Conservation (phyloP, 2,797 vertebrate species). For the Limnodromus scolopaceus region DNA sequence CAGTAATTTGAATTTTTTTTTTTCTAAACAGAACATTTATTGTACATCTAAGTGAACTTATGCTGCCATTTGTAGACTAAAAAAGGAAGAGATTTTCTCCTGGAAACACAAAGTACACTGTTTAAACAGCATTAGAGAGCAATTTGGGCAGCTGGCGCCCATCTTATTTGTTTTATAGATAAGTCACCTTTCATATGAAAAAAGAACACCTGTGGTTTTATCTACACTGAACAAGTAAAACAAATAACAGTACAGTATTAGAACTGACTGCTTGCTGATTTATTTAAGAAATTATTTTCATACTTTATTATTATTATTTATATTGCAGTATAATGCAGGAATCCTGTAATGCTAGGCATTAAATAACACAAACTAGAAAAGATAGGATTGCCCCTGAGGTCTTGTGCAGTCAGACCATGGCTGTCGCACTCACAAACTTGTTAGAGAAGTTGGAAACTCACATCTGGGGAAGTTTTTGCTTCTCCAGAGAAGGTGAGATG, state of each 20-base stretch:
- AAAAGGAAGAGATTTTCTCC: constrained; percentile 32
- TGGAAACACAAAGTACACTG: constrained; percentile 29
- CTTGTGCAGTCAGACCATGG: neutral
- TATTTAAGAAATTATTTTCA: constrained; percentile 27
- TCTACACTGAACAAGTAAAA: constrained; percentile 20
- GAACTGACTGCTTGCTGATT: constrained; percentile 12
- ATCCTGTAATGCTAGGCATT: neutral
- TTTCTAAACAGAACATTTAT: neutral
- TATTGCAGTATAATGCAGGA: neutral
- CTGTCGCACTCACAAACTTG: accelerated
- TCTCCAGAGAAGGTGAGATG: neutral
- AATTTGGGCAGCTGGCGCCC: constrained; percentile 55
- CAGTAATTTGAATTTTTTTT: neutral
- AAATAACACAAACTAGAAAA: neutral
- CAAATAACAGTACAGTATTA: constrained; percentile 24
- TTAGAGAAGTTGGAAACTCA: neutral
- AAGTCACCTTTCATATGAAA: constrained; percentile 34
- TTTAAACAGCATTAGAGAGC: constrained; percentile 48
- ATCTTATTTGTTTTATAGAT: constrained; percentile 57
- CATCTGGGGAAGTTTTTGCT: neutral
- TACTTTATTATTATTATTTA: constrained; percentile 9
- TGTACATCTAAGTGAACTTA: constrained; percentile 17
- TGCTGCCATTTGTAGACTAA: constrained; percentile 23
- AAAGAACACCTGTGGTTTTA: constrained; percentile 47
- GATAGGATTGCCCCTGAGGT: neutral